Evolutionary conservation across 2,113 vertebrate genomes (phyloP).

Genomic region (Paraplagusia blochii): DNA sequence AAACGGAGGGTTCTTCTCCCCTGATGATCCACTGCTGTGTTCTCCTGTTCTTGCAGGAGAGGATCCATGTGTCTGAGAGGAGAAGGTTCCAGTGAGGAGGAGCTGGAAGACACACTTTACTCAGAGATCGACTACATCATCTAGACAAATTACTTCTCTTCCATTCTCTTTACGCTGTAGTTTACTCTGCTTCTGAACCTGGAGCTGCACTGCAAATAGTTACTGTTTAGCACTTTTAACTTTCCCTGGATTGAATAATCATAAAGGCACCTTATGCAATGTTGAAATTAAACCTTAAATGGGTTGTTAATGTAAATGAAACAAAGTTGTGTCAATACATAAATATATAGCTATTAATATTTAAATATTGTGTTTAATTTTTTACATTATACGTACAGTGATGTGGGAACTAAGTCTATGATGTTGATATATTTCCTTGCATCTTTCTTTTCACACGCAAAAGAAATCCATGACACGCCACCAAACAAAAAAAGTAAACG

Average conservation of each 20-base stretch:
- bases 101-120: constrained; percentile 67
- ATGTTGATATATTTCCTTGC: no score
- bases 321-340: no score
- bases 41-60: constrained; percentile 51
- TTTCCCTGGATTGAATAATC: constrained; percentile 22
- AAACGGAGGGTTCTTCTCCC: not conserved
- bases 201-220: constrained; percentile 14
- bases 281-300: not conserved
- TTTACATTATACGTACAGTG: no score
- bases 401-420: no score
- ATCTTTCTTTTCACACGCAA: no score
- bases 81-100: constrained; percentile 73
- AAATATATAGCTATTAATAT: no score
- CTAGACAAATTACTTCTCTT: constrained; percentile 26
- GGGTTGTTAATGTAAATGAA: no score
- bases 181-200: not conserved
- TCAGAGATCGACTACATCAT: constrained; percentile 76
- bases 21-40: no score
- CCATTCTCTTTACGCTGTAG: not conserved
- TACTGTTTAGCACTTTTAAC: constrained; percentile 6
- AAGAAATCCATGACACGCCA: no score
- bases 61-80: constrained; percentile 72
- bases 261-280: no score
- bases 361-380: no score
- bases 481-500: no score